Conservation (phyloP, 2,888 invertebrate species). For the Microdon myrmicae region DNA sequence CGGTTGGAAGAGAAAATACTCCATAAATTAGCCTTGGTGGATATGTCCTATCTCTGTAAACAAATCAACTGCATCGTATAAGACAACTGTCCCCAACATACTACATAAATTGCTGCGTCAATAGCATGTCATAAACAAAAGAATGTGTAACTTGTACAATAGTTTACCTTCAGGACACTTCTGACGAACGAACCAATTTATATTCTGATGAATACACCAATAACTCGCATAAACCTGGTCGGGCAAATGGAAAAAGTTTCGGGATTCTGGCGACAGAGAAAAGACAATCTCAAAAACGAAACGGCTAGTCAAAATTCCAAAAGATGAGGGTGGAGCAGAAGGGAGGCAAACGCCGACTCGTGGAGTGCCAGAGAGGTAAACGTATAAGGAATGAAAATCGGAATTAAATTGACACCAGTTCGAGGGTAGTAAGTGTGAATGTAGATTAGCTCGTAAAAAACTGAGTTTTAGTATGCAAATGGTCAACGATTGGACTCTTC, state of each 20-base stretch:
- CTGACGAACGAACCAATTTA: constrained; percentile 62
- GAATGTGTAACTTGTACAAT: too few relatives aligned
- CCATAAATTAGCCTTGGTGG: too few relatives aligned
- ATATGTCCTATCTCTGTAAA: too few relatives aligned
- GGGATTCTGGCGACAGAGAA: constrained; percentile 18
- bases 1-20: too few relatives aligned
- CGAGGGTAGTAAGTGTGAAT: constrained; percentile 45
- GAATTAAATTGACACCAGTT: constrained; percentile 48
- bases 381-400: constrained; percentile 24
- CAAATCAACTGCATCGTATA: too few relatives aligned
- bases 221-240: constrained; percentile 43
- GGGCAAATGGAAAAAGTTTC: constrained; percentile 44
- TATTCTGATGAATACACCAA: constrained; percentile 58
- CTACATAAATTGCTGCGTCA: too few relatives aligned
- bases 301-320: constrained; percentile 24
- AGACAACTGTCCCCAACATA: too few relatives aligned
- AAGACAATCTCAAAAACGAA: constrained; percentile 10
- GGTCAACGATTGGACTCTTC: constrained; percentile 45
- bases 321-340: neutral
- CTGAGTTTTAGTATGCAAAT: constrained; percentile 52
- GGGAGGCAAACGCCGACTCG: constrained; percentile 8
- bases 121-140: too few relatives aligned
- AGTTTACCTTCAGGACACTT: constrained; percentile 33
- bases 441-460: constrained; percentile 51
- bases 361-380: constrained; percentile 3